These are phyloP conservation scores for Crax fasciolata DNA, from an alignment of 2,797 vertebrate species.

Conservation along the genomic window DNA sequence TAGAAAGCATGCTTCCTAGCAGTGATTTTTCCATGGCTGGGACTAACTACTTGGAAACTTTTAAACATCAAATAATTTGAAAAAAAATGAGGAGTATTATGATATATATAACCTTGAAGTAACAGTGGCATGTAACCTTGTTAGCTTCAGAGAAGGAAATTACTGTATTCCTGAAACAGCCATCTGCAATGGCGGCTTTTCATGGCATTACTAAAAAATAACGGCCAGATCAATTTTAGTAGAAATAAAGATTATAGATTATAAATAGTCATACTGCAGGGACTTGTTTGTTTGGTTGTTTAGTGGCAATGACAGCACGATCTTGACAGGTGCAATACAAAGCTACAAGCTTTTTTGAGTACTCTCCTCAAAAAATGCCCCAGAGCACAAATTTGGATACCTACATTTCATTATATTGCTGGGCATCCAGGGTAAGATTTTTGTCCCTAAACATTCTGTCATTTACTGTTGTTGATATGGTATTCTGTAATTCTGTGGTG, in stretches of 20 bases:
- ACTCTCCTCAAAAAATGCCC: neutral
- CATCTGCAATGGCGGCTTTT: neutral
- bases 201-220: neutral
- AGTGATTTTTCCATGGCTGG: neutral
- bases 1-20: neutral
- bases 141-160: slow-evolving; percentile 8
- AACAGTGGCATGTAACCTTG: neutral
- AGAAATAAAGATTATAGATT: neutral
- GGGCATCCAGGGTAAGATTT: neutral
- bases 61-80: neutral
- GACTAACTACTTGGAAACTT: neutral
- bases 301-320: neutral
- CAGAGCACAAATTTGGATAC: neutral
- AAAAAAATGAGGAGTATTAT: neutral
- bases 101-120: slow-evolving; percentile 17
- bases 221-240: neutral
- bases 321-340: neutral
- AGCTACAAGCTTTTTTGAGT: too few relatives aligned
- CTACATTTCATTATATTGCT: neutral
- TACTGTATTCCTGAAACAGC: neutral
- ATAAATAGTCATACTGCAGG: neutral
- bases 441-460: neutral
- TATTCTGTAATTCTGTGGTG: neutral
- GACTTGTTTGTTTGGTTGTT: neutral
- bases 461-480: neutral